These are phyloP conservation scores for Larimichthys crocea DNA, from an alignment of 2,113 vertebrate species.

Conservation along the genomic window DNA sequence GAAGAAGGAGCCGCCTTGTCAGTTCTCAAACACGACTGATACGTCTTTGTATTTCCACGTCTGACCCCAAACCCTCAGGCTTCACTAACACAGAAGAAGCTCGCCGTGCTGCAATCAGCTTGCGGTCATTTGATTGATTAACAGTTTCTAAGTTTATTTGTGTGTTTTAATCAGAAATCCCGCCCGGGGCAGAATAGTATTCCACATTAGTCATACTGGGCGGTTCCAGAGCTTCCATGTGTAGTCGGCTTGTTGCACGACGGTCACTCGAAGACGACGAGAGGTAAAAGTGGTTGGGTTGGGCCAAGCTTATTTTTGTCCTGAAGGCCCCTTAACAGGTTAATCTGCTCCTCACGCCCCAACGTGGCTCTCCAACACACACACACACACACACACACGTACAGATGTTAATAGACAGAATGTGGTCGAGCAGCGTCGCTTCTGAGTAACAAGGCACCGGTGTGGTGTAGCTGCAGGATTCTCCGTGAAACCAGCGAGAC, in stretches of 20 bases:
- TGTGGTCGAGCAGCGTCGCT: not conserved
- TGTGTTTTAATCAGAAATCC: not conserved
- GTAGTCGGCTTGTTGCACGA: not conserved
- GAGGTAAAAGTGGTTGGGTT: not conserved
- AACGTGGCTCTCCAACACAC: not conserved
- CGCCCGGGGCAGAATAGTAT: not conserved
- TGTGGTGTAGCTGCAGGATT: slow-evolving; percentile 6
- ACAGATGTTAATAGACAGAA: slow-evolving; percentile 4
- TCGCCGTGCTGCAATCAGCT: no score
- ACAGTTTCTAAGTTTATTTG: no score
- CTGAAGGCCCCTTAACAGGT: not conserved
- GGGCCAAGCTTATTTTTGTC: not conserved
- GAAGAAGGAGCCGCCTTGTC: not conserved
- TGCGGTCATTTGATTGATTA: no score
- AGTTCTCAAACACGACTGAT: not conserved
- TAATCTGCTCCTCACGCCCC: not conserved
- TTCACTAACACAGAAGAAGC: no score
- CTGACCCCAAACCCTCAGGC: no score
- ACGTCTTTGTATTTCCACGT: not conserved
- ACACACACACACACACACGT: not conserved
- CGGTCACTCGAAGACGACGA: not conserved
- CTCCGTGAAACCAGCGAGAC: slow-evolving; percentile 3
- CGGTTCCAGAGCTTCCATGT: not conserved
- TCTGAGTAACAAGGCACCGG: slow-evolving; percentile 15
- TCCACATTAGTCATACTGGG: not conserved